Evolutionary conservation across 2,888 invertebrate genomes (phyloP).

Genomic region (Chalcis sispes): DNA sequence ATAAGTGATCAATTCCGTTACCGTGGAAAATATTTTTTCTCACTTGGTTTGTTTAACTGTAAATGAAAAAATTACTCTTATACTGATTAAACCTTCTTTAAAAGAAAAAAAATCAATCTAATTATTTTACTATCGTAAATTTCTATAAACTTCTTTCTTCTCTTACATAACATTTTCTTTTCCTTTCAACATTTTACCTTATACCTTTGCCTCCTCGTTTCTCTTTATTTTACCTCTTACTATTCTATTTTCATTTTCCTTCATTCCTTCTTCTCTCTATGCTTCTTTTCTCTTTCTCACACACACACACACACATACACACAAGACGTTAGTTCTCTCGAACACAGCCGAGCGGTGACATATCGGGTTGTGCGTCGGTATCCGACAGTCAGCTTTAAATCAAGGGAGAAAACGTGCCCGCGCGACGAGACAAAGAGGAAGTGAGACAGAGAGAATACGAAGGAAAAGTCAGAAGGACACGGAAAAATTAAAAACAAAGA

Average conservation of each 20-base stretch:
- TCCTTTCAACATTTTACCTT: neutral
- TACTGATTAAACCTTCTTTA: too few relatives aligned
- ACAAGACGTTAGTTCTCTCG: too few relatives aligned
- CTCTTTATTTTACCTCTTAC: neutral
- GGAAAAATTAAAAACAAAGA: neutral
- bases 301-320: neutral
- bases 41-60: too few relatives aligned
- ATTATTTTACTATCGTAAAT: too few relatives aligned
- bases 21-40: too few relatives aligned
- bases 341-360: constrained; percentile 27
- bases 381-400: constrained; percentile 35
- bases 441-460: neutral
- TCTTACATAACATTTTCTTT: too few relatives aligned
- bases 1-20: too few relatives aligned
- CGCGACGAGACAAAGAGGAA: neutral
- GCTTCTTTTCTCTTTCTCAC: neutral
- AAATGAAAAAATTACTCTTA: too few relatives aligned
- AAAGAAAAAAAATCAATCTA: too few relatives aligned
- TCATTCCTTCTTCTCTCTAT: neutral
- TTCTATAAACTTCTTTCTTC: too few relatives aligned
- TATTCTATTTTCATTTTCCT: constrained; percentile 24
- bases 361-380: constrained; percentile 22
- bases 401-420: constrained; percentile 23
- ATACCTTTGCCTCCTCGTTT: neutral
- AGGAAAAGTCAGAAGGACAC: constrained; percentile 11